Base-by-base conservation (phyloP, 2,888 invertebrate genomes). In the Sussaba pulchella region DNA sequence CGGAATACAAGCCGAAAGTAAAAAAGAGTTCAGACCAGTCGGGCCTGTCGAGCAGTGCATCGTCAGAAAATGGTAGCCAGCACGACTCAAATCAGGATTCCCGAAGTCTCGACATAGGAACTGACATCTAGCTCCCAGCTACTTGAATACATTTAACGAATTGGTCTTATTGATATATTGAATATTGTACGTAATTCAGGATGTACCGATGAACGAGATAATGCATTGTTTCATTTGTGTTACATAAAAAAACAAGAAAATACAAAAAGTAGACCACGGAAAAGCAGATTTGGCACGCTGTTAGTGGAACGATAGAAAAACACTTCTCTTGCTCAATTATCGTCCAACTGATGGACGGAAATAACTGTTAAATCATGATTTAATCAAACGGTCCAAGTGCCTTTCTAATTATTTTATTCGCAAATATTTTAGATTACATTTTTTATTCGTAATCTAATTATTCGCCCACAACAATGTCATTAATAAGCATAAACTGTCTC, bases 1-100 rank as follows among this genome's bases (percentile, higher is more conserved):
- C 99, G 78, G 99, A 99, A 93, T 99, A 97, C 92, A 97, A 97
- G 92, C 97, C 97, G 85, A 97, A 97, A 87, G 89, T 89, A 70
- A 92, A 92, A 84, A 92, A 92, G 72, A 90, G 88, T 82, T 92
- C 92, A 10, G 93, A 93, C 78, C 93, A 93, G 72, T 93, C 92
- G 12, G 92, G 92, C 45, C 82, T 92, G 36, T 92, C 93, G 19
- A 93, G 93, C 87, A 93, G 93, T 85, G 92, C 92, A 31, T 92
- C 93, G 12, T 93, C 93, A 24, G 93, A 93, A 83, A 92, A 92
- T 81, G 93, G 93, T 66, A 93, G 93, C 84, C 93, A 93, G 78
- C 93, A 93, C 24, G 93, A 93, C 84, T 93, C 93, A 12, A 93
- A 93, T 88, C 92, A 92, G 76, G 93, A 93, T 84, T 92, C 93